Percentiles rank a stretch among this genome's conserved stretches.
These are phyloP conservation scores for Episyrphus balteatus DNA, from an alignment of 1,140 invertebrate species.

Conservation along the genomic window DNA sequence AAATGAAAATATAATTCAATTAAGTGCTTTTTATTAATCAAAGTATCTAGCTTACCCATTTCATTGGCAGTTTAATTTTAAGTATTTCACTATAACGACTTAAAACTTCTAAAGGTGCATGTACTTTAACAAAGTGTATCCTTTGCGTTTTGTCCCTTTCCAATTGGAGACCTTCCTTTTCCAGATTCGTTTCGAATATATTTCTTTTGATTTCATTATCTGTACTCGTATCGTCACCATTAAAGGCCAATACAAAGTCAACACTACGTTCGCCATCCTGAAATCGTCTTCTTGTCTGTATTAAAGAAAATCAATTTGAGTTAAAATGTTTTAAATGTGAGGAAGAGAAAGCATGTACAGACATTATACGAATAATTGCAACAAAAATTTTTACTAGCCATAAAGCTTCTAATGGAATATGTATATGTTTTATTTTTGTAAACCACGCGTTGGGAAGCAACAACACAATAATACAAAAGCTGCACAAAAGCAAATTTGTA, in stretches of 20 bases:
- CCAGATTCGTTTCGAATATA: conserved; percentile 47
- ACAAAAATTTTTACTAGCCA: too few relatives aligned
- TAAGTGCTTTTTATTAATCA: background rate
- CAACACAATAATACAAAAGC: too few relatives aligned
- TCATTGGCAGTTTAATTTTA: conserved; percentile 81
- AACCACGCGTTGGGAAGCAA: too few relatives aligned
- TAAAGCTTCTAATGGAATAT: too few relatives aligned
- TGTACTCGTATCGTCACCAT: conserved; percentile 38
- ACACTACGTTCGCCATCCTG: conserved; percentile 39
- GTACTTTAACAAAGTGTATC: conserved; percentile 59
- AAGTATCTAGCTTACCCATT: conserved; percentile 41
- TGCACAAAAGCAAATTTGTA: too few relatives aligned
- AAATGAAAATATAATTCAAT: conserved; percentile 1
- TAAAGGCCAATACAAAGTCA: conserved; percentile 57
- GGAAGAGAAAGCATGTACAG: too few relatives aligned
- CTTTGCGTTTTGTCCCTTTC: conserved; percentile 48
- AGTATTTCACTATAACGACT: conserved; percentile 75
- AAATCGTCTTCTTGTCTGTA: conserved; percentile 34
- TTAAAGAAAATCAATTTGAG: background rate
- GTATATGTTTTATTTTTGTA: too few relatives aligned
- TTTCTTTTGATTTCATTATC: conserved; percentile 39
- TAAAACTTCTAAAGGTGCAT: conserved; percentile 69
- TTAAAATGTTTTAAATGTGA: too few relatives aligned
- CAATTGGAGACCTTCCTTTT: conserved; percentile 47
- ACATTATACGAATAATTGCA: too few relatives aligned